These are phyloP conservation scores for Phthorimaea operculella DNA, from an alignment of 1,140 invertebrate species.

Conservation along the genomic window DNA sequence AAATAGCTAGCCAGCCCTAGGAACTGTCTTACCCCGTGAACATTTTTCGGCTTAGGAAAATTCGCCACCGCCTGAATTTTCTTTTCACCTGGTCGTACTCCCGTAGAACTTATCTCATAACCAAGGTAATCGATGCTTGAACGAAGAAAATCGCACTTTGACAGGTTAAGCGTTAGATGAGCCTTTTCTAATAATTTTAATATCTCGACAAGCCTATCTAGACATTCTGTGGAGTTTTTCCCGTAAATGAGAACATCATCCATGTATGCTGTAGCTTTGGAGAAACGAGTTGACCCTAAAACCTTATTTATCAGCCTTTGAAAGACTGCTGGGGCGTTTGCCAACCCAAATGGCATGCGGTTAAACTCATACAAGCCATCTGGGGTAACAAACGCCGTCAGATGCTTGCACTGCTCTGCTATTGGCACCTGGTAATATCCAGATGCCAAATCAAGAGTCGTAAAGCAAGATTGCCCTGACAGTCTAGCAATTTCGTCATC, in stretches of 20 bases:
- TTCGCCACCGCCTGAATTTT: neutral
- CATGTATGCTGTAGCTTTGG: slow-evolving; percentile 1
- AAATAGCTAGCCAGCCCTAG: slow-evolving; percentile 2
- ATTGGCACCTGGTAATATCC: slow-evolving; percentile 6
- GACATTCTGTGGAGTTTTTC: slow-evolving; percentile 2
- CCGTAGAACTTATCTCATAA: neutral
- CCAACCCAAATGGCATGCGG: slow-evolving; percentile 5
- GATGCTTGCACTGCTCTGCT: neutral
- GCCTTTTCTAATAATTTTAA: slow-evolving; percentile 1
- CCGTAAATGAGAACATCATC: slow-evolving; percentile 5
- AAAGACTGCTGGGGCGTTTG: slow-evolving; percentile 5
- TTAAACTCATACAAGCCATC: slow-evolving; percentile 6
- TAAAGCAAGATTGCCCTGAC: slow-evolving; percentile 5
- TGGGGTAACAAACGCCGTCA: slow-evolving; percentile 6
- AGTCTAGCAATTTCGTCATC: neutral
- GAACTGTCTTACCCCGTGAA: neutral
- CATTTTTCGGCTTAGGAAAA: neutral
- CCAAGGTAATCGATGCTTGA: slow-evolving; percentile 1
- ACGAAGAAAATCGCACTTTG: neutral
- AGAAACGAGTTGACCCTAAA: neutral
- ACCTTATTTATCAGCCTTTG: slow-evolving; percentile 5
- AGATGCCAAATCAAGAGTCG: slow-evolving; percentile 1
- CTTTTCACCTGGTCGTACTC: slow-evolving; percentile 3
- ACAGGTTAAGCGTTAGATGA: neutral
- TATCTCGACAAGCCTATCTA: neutral